These are phyloP conservation scores for Lutraria rhynchaena DNA, from an alignment of 1,140 invertebrate species.

Conservation along the genomic window DNA sequence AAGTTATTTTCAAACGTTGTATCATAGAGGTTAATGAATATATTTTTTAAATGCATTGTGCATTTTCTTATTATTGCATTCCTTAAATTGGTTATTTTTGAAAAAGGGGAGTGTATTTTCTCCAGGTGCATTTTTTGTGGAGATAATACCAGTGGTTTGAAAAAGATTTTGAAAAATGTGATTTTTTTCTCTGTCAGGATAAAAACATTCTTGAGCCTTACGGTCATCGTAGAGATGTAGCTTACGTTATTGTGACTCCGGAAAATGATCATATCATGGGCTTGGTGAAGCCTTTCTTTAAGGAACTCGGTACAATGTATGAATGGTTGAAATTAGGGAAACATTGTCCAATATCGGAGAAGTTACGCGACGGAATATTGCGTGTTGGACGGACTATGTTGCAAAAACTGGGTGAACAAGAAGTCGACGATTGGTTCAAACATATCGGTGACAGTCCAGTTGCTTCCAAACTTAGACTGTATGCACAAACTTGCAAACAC, in stretches of 20 bases:
- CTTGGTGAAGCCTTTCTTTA: slow-evolving; percentile 93
- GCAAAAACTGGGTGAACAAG: slow-evolving; percentile 86
- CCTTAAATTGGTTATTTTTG: too few species aligned
- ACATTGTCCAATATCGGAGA: slow-evolving; percentile 93
- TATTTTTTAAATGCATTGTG: too few species aligned
- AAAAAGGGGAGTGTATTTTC: too few species aligned
- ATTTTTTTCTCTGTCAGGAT: slow-evolving; percentile 86
- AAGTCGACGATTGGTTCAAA: slow-evolving; percentile 95
- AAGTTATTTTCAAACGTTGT: too few species aligned
- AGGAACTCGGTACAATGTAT: slow-evolving; percentile 95
- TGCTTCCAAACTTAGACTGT: slow-evolving; percentile 87
- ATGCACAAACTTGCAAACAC: slow-evolving; percentile 88
- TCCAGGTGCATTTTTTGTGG: too few species aligned
- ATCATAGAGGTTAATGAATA: too few species aligned
- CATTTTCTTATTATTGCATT: too few species aligned
- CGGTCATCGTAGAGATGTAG: slow-evolving; percentile 94
- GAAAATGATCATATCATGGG: slow-evolving; percentile 93
- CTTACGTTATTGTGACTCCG: slow-evolving; percentile 96
- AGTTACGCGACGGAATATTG: slow-evolving; percentile 93
- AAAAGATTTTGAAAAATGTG: too few species aligned
- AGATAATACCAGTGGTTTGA: too few species aligned
- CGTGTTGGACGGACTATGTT: slow-evolving; percentile 89
- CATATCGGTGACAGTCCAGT: slow-evolving; percentile 88
- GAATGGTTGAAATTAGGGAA: slow-evolving; percentile 95
- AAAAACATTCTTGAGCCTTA: slow-evolving; percentile 96